Evolutionary conservation across 2,113 vertebrate species (phyloP), one percentile per base, ranked within the genome.

Genomic region (Tylochromis polylepis): DNA sequence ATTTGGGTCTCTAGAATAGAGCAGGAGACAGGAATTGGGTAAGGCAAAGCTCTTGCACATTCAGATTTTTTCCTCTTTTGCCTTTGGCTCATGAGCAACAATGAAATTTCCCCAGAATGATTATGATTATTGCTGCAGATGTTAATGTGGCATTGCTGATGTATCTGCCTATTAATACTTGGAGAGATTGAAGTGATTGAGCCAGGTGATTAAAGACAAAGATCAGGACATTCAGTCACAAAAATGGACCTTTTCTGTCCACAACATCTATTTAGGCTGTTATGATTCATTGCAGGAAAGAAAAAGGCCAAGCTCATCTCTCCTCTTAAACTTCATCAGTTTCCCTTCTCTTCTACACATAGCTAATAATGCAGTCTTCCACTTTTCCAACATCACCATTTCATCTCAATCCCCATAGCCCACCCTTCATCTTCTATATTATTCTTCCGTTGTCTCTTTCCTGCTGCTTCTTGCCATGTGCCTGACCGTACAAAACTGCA

Each of bases 181-280:
- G 22, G 57, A n/a, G 41, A 91, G 72, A 92, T 70, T 89, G 78
- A 93, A 18, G 27, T 51, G 46, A 77, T 77, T 77, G 67, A 77
- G 53, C 51, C 83, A 84, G 70, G 67, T 86, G 88, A 92, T 91
- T 90, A 65, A 90, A 88, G 72, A 72, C 41, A 84, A 86, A 89
- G 87, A 93, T 79, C 79, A 77, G 22, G 18, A 4, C 84, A 65
- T 85, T 92, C 79, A 81, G 65, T 93, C 86, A 83, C 29, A 75
- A 56, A 84, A 88, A 89, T 15, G 89, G 94, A 94, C 90, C 90
- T 92, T 92, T 89, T 86, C 88, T 92, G 58, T 43, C 78, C 24
- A 84, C 77, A 77, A 46, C 60, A 60, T 84, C 87, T 85, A 62
- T 92, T 89, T 70, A 83, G 62, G 34, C 57, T 82, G 62, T 51